Evolutionary conservation across 2,113 vertebrate genomes (phyloP).

Genomic region (Oryzias melastigma): DNA sequence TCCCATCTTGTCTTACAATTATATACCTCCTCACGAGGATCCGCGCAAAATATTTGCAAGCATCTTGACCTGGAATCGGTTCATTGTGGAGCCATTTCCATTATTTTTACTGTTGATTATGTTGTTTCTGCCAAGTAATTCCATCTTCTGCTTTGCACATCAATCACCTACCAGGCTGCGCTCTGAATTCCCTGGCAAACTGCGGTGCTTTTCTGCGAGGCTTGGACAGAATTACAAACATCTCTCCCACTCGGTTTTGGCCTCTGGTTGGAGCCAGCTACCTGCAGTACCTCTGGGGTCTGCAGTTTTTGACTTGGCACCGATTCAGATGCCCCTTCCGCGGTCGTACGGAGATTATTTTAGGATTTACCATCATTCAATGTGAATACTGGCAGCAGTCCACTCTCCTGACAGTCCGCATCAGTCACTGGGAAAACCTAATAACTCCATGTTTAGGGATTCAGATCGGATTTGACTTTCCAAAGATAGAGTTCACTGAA

Average conservation of each 20-base stretch:
- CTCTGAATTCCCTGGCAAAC: neutral
- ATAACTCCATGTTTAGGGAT: conserved; percentile 26
- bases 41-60: conserved; percentile 2
- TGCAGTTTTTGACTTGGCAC: conserved; percentile 38
- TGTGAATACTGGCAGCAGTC: conserved; percentile 29
- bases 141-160: conserved; percentile 20
- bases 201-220: neutral
- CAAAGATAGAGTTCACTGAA: neutral
- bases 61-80: neutral
- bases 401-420: conserved; percentile 14
- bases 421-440: conserved; percentile 31
- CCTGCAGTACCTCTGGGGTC: conserved; percentile 14
- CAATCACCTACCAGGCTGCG: conserved; percentile 21
- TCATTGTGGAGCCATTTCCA: neutral
- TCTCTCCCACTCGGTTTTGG: conserved; percentile 5
- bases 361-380: conserved; percentile 17
- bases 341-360: conserved; percentile 28
- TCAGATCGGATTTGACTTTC: neutral
- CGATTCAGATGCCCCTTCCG: conserved; percentile 13
- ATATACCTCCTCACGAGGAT: neutral
- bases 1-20: conserved; percentile 1
- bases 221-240: conserved; percentile 22
- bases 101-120: neutral
- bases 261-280: conserved; percentile 20
- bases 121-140: neutral